These are phyloP conservation scores for Calephelis nemesis DNA, from an alignment of 1,140 invertebrate species.

Conservation along the genomic window DNA sequence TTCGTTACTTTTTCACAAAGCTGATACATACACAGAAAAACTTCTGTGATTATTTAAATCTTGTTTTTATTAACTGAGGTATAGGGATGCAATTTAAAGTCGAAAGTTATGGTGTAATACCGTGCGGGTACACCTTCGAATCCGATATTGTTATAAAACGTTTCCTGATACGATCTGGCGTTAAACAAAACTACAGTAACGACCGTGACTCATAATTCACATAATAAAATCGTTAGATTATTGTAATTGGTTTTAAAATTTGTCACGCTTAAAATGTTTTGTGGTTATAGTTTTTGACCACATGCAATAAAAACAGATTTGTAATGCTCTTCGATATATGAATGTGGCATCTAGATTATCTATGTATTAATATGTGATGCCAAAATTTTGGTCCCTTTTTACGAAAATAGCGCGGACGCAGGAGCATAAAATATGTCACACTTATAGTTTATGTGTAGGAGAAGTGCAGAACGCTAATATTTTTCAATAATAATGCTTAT, in stretches of 20 bases:
- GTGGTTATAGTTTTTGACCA: conserved; percentile 7
- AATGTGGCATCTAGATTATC: not conserved
- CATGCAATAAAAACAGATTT: not conserved
- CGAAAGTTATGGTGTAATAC: not conserved
- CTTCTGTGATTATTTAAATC: too few species aligned
- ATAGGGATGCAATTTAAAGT: too few species aligned
- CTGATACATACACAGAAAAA: too few species aligned
- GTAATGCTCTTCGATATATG: conserved; percentile 1
- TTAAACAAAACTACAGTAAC: not conserved
- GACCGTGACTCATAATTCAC: conserved; percentile 1
- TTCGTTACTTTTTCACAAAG: too few species aligned
- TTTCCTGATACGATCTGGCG: not conserved
- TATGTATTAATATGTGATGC: too few species aligned
- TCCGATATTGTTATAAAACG: not conserved
- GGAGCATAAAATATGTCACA: too few species aligned
- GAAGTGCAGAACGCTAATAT: too few species aligned
- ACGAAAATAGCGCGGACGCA: too few species aligned
- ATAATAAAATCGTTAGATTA: conserved; percentile 11
- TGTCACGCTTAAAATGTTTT: conserved; percentile 21
- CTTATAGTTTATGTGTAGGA: too few species aligned
- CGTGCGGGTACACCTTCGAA: not conserved
- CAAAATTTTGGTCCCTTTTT: too few species aligned
- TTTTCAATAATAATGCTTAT: too few species aligned
- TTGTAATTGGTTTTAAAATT: conserved; percentile 35
- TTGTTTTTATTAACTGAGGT: too few species aligned